Conservation (phyloP, 1,140 invertebrate species). For the Holcopasites calliopsidis region DNA sequence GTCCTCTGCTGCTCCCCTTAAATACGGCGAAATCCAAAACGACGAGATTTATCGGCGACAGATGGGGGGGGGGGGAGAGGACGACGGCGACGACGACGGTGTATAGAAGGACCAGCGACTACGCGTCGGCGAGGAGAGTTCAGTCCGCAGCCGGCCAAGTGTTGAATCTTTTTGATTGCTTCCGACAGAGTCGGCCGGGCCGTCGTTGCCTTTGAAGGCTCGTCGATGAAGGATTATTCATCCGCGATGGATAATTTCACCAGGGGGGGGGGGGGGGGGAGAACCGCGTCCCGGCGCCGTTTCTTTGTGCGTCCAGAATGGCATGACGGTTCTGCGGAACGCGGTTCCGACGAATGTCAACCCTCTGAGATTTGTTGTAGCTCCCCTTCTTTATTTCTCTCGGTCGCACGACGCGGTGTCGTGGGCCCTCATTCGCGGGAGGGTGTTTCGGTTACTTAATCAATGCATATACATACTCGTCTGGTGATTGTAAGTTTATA, state of each 20-base stretch:
- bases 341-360: constrained; percentile 1
- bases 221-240: constrained; percentile 50
- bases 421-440: too few relatives aligned
- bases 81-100: neutral
- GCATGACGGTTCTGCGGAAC: constrained; percentile 17
- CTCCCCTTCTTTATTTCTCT: neutral
- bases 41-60: constrained; percentile 52
- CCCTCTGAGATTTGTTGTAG: neutral
- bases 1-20: neutral
- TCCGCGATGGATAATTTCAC: constrained; percentile 42
- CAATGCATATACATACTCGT: too few relatives aligned
- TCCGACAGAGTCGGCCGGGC: constrained; percentile 53
- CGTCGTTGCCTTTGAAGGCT: constrained; percentile 54
- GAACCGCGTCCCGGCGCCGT: constrained; percentile 16
- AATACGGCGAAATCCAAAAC: constrained; percentile 66
- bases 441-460: too few relatives aligned
- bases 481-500: too few relatives aligned
- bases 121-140: neutral
- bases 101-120: neutral
- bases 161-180: constrained; percentile 56
- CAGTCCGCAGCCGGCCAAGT: constrained; percentile 22
- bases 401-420: too few relatives aligned
- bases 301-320: constrained; percentile 27
- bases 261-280: too few relatives aligned
- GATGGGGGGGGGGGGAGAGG: neutral